These are phyloP conservation scores for Eumerus sabulonum DNA, from an alignment of 2,888 invertebrate genomes.

Conservation along the genomic window DNA sequence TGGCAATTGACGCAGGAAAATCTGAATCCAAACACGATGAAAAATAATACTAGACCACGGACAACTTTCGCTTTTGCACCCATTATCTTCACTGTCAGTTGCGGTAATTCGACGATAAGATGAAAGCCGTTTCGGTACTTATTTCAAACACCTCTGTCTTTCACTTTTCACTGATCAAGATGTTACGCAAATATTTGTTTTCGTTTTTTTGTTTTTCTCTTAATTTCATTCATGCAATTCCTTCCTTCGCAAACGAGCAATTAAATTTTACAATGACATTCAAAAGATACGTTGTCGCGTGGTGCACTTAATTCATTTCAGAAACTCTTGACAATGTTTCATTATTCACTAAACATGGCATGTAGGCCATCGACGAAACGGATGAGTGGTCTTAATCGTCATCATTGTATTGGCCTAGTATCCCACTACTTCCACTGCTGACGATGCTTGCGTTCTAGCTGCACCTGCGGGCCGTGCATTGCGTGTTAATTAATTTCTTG, in stretches of 20 bases:
- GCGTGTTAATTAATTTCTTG: slow-evolving; percentile 40
- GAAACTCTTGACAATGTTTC: neutral
- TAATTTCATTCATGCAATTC: slow-evolving; percentile 10
- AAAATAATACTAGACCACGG: slow-evolving; percentile 63
- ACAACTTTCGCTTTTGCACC: slow-evolving; percentile 70
- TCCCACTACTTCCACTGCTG: slow-evolving; percentile 11
- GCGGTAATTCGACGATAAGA: slow-evolving; percentile 30
- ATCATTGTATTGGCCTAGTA: slow-evolving; percentile 23
- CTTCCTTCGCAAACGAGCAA: neutral
- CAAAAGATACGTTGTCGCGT: slow-evolving; percentile 8
- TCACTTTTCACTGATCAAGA: slow-evolving; percentile 46
- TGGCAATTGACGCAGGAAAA: slow-evolving; percentile 70
- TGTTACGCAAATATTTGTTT: slow-evolving; percentile 5
- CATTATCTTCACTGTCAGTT: slow-evolving; percentile 49
- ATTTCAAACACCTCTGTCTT: slow-evolving; percentile 30
- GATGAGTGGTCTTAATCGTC: slow-evolving; percentile 35
- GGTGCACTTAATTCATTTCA: neutral
- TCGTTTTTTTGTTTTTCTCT: too few relatives aligned
- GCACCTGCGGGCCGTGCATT: slow-evolving; percentile 45
- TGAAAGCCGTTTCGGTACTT: slow-evolving; percentile 9
- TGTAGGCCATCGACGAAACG: slow-evolving; percentile 20
- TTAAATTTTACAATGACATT: slow-evolving; percentile 33
- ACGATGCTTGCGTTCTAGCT: slow-evolving; percentile 18
- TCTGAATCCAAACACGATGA: slow-evolving; percentile 69
- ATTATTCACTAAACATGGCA: slow-evolving; percentile 33